A percentile compares a stretch with the other conserved stretches of the same genome.
phyloP scores from a whole-genome alignment of 2,888 invertebrate species.

The Itoplectis maculator region DNA sequence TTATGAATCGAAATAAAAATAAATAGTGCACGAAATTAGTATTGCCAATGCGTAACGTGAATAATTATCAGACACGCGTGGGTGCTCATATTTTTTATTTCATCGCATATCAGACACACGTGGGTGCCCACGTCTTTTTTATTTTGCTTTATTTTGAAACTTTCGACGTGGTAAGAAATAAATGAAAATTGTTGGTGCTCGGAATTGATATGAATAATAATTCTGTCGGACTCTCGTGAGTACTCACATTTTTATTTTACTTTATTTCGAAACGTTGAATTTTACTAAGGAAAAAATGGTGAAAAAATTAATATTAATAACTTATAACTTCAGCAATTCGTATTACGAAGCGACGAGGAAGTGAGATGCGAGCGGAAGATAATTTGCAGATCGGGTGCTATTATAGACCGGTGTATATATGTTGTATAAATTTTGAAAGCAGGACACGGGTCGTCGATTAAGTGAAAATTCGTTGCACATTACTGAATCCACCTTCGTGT shows the following conservation, averaged over 20 bases:
- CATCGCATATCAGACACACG: no score
- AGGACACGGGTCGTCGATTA: neutral
- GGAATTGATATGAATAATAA: conserved; percentile 18
- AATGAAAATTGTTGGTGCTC: neutral
- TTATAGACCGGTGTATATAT: neutral
- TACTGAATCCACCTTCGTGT: neutral
- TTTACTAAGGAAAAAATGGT: neutral
- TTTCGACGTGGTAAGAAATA: neutral
- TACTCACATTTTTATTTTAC: neutral
- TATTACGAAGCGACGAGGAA: conserved; percentile 43
- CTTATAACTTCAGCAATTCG: neutral
- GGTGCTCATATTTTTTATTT: neutral
- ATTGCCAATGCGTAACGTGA: neutral
- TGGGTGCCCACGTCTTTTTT: no score
- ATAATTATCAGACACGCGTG: no score
- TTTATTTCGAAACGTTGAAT: neutral
- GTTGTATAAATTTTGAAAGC: conserved; percentile 32
- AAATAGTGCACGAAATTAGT: neutral
- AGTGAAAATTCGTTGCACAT: conserved; percentile 17
- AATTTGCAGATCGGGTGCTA: neutral
- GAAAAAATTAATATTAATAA: conserved; percentile 13
- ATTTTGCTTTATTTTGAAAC: neutral
- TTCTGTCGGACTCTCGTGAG: no score
- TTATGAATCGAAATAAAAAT: neutral
- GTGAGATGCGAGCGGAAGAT: conserved; percentile 25